Evolutionary conservation across 1,140 invertebrate species (phyloP).

Genomic region (Lucilia sericata): DNA sequence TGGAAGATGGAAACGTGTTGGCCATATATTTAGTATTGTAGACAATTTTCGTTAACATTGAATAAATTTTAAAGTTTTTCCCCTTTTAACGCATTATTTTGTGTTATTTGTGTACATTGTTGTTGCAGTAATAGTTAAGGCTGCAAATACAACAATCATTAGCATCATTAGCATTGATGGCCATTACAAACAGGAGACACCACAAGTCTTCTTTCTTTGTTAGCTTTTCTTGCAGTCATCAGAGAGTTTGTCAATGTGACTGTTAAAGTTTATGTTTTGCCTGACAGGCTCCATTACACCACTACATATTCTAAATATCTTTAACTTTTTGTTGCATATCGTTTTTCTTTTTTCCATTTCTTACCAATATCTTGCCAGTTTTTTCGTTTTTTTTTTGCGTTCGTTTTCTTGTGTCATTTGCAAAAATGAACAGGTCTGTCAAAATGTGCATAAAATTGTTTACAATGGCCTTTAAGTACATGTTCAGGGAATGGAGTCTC

Average conservation of each 20-base stretch:
- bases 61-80: not conserved
- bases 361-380: not conserved
- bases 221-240: not conserved
- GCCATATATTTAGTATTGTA: not conserved
- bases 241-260: conserved; percentile 39
- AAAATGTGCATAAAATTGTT: conserved; percentile 39
- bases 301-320: conserved; percentile 40
- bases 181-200: conserved; percentile 39
- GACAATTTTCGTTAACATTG: conserved; percentile 14
- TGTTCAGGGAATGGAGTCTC: not conserved
- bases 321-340: not conserved
- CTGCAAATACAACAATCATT: conserved; percentile 40
- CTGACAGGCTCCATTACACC: conserved; percentile 43
- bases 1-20: too few species aligned
- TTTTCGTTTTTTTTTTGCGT: not conserved
- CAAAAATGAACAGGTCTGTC: conserved; percentile 35
- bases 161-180: conserved; percentile 44
- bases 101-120: conserved; percentile 10
- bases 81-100: conserved; percentile 26
- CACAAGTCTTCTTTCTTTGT: conserved; percentile 26
- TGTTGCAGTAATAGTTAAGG: conserved; percentile 27
- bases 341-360: not conserved
- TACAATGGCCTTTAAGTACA: conserved; percentile 8
- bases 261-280: conserved; percentile 44
- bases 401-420: conserved; percentile 32